Evolutionary conservation across 2,888 invertebrate species (phyloP).

Genomic region (Calliphora vomitoria): DNA sequence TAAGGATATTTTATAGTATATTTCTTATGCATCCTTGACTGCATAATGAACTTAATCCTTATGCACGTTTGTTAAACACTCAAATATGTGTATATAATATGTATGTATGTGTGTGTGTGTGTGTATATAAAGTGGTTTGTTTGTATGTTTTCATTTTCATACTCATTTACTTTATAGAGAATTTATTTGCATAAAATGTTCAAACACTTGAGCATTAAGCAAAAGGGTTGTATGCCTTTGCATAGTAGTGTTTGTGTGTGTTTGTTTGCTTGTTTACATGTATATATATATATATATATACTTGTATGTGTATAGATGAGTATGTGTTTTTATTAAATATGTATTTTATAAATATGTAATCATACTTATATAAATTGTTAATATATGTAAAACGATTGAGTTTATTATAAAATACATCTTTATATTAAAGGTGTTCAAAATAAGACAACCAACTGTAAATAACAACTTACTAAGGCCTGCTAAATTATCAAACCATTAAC

Average conservation of each 20-base stretch:
- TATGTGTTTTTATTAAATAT: conserved; percentile 41
- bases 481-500: too few relatives aligned
- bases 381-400: conserved; percentile 43
- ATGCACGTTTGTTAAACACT: conserved; percentile 65
- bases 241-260: not conserved
- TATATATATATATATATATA: not conserved
- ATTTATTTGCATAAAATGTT: conserved; percentile 67
- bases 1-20: conserved; percentile 38
- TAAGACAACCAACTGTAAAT: not conserved
- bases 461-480: too few relatives aligned
- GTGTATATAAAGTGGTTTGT: conserved; percentile 48
- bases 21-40: conserved; percentile 66
- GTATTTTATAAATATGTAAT: conserved; percentile 22
- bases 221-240: not conserved
- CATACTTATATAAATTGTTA: conserved; percentile 31
- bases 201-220: conserved; percentile 50
- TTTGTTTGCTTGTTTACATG: not conserved
- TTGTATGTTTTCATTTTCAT: conserved; percentile 46
- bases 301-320: not conserved
- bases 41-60: conserved; percentile 69
- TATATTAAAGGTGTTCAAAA: not conserved
- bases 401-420: conserved; percentile 41
- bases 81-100: conserved; percentile 17
- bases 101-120: not conserved
- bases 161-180: conserved; percentile 57